Base-by-base conservation (phyloP, 2,797 vertebrate genomes). In the Sparus aurata region DNA sequence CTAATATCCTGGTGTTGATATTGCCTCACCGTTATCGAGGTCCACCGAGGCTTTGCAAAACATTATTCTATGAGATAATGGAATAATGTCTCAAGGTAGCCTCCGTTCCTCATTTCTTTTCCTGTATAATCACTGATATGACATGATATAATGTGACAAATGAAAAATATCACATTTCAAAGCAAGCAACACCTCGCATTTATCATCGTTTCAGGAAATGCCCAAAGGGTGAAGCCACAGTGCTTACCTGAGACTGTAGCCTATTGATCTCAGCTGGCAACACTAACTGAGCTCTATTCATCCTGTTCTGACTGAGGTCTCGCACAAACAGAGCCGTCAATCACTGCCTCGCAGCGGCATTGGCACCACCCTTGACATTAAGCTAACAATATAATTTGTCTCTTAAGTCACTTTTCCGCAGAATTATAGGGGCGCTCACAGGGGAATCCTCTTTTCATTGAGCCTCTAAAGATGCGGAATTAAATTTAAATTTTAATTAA, bases 221-320 rank as follows among this genome's bases (percentile, higher is more conserved):
- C 86, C 89, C 86, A 78, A 64, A 85, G 91, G 82, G 80, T 75
- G 88, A 89, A 88, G 88, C 85, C 64, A 58, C 73, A 79, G 87
- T 80, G 87, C 90, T 90, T 90, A 92, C 90, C 91, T 89, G 82
- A 84, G 88, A 91, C 89, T 88, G 68, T 77, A 87, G 82, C 87
- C 90, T 90, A 94, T 94, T 92, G 93, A 94, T 94, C 92, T 92
- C 75, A 47, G 84, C 82, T 87, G 87, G 91, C 90, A 88, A 91
- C 83, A 22, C 80, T 90, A 87, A 90, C 85, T 82, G 85, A 16
- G 84, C 84, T 91, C 87, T 89, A 92, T 92, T 93, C 91, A 91
- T 91, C 89, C 85, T 67, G 77, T 73, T 77, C 87, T 80, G 86
- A 89, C 85, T 78, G 75, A 83, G 85, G 77, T 86, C 88, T 85